Percentiles rank a stretch among this genome's conserved stretches.
These are phyloP conservation scores for Ectemnius lituratus DNA, from an alignment of 2,888 invertebrate genomes.

Conservation along the genomic window DNA sequence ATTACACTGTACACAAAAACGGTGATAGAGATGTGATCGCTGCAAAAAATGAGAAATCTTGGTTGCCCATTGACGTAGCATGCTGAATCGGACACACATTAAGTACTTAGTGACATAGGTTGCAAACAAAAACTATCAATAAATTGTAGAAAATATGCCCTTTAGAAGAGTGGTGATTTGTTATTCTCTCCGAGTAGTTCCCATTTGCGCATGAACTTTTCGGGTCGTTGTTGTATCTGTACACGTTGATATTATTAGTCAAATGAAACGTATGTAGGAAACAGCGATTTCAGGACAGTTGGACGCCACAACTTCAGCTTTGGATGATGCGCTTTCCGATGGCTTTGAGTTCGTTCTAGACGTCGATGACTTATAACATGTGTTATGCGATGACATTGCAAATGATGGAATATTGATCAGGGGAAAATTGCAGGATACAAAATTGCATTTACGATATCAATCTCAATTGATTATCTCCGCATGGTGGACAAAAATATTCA, in stretches of 20 bases:
- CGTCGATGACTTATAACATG: too few relatives aligned
- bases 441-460: too few relatives aligned
- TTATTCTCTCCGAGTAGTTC: slow-evolving; percentile 7
- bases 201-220: slow-evolving; percentile 24
- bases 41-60: neutral
- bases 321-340: too few relatives aligned
- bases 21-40: neutral
- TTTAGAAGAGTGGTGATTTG: neutral
- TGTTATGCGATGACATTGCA: too few relatives aligned
- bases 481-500: too few relatives aligned
- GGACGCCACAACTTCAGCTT: too few relatives aligned
- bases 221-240: slow-evolving; percentile 18
- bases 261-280: slow-evolving; percentile 39
- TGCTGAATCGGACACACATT: slow-evolving; percentile 33
- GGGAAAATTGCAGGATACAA: too few relatives aligned
- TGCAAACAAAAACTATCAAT: slow-evolving; percentile 37
- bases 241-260: slow-evolving; percentile 47
- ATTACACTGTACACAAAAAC: slow-evolving; percentile 20
- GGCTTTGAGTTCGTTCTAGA: too few relatives aligned
- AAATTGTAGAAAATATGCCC: neutral
- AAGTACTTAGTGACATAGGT: slow-evolving; percentile 15
- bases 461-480: too few relatives aligned
- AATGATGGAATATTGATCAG: too few relatives aligned
- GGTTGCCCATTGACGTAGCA: neutral
- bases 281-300: neutral